Percentiles rank a stretch among this genome's conserved stretches.
Evolutionary conservation across 2,113 vertebrate genomes (phyloP).

Genomic region (Thamnaconus septentrionalis): DNA sequence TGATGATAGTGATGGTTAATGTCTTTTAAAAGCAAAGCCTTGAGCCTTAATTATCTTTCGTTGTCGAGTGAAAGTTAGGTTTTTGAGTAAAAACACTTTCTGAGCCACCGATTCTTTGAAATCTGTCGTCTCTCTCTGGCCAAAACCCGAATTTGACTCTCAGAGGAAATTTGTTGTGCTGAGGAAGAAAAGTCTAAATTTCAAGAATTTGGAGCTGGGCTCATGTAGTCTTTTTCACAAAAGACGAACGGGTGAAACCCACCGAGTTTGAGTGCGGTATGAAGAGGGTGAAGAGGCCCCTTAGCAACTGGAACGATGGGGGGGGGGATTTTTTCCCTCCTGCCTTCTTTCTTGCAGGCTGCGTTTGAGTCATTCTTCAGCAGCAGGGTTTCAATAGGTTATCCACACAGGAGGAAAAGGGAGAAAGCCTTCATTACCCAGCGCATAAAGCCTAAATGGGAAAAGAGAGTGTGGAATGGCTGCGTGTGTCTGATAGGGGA

Average conservation of each 20-base stretch:
- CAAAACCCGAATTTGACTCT: too few species aligned
- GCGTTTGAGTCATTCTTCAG: constrained; percentile 57
- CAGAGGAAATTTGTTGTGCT: too few species aligned
- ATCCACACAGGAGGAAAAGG: constrained; percentile 49
- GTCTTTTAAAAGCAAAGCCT: too few species aligned
- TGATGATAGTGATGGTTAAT: too few species aligned
- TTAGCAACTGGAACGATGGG: constrained; percentile 34
- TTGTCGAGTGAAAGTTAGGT: too few species aligned
- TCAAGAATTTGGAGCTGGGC: too few species aligned
- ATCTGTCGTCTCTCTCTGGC: too few species aligned
- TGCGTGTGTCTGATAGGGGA: constrained; percentile 63
- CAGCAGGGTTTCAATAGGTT: constrained; percentile 65
- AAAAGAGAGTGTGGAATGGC: constrained; percentile 61
- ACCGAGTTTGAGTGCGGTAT: constrained; percentile 20
- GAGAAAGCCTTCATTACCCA: constrained; percentile 59
- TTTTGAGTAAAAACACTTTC: too few species aligned
- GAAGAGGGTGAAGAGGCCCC: constrained; percentile 6
- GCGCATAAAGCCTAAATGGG: constrained; percentile 62
- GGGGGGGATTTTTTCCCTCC: too few species aligned
- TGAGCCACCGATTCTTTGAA: too few species aligned
- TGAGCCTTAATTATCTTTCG: too few species aligned
- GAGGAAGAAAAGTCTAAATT: too few species aligned
- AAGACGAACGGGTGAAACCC: not conserved
- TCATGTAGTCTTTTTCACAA: not conserved
- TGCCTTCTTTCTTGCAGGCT: constrained; percentile 10